Percentiles rank a stretch among this genome's conserved stretches.
These are phyloP conservation scores for Drosophila fulvimacula DNA, from an alignment of 2,888 invertebrate species.

Conservation along the genomic window DNA sequence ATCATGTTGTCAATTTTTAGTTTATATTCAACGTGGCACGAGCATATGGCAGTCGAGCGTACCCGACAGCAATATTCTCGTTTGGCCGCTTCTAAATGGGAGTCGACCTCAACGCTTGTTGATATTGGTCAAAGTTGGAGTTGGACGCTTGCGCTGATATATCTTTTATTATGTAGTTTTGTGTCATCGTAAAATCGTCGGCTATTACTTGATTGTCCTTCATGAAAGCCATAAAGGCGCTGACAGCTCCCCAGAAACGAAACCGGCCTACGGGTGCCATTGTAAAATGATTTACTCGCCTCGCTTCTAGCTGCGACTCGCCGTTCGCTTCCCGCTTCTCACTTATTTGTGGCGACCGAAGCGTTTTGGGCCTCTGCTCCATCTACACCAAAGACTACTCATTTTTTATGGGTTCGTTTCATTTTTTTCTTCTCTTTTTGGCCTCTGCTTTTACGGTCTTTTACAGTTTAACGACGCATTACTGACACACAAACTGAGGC, in stretches of 20 bases:
- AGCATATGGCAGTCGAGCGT: background rate
- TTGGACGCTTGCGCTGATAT: slow-evolving; percentile 57
- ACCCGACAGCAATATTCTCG: background rate
- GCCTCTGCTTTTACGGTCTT: slow-evolving; percentile 70
- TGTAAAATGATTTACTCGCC: slow-evolving; percentile 79
- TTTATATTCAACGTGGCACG: background rate
- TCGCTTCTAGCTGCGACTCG: slow-evolving; percentile 19
- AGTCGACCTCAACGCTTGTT: slow-evolving; percentile 46
- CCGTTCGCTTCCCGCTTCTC: slow-evolving; percentile 12
- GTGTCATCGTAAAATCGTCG: slow-evolving; percentile 78
- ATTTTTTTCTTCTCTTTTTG: slow-evolving; percentile 4
- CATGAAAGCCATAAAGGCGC: slow-evolving; percentile 73
- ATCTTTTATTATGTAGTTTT: slow-evolving; percentile 79
- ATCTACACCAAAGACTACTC: slow-evolving; percentile 45
- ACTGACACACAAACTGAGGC: slow-evolving; percentile 72
- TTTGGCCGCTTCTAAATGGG: background rate
- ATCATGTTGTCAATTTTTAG: background rate
- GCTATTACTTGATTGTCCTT: slow-evolving; percentile 81
- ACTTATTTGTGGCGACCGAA: slow-evolving; percentile 34
- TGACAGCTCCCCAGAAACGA: slow-evolving; percentile 50
- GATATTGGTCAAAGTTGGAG: slow-evolving; percentile 46
- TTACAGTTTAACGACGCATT: slow-evolving; percentile 81
- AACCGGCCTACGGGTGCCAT: slow-evolving; percentile 57
- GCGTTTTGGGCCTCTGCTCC: slow-evolving; percentile 29
- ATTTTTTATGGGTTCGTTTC: slow-evolving; percentile 66